These are phyloP conservation scores for Leptodactylus fallax DNA, from an alignment of 2,797 vertebrate species.

Conservation along the genomic window DNA sequence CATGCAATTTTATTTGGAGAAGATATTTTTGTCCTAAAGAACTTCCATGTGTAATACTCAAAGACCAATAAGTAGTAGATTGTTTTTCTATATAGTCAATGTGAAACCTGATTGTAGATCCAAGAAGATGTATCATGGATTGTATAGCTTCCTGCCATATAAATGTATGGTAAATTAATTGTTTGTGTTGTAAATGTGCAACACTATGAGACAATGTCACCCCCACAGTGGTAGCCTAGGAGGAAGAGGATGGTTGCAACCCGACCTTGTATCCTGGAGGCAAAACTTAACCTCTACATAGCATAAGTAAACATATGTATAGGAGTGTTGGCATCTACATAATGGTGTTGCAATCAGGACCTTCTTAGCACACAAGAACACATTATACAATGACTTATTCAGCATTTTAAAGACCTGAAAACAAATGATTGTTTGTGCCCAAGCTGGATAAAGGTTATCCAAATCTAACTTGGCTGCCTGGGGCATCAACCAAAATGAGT, in stretches of 20 bases:
- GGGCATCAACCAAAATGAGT: not conserved
- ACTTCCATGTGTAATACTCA: not conserved
- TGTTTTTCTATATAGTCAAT: not conserved
- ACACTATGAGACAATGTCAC: not conserved
- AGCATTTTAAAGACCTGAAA: not conserved
- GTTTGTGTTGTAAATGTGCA: not conserved
- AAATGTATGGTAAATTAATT: no score
- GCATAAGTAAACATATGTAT: not conserved
- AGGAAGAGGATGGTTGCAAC: not conserved
- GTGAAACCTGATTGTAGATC: not conserved
- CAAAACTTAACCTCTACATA: not conserved
- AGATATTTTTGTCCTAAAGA: not conserved
- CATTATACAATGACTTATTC: conserved; percentile 16
- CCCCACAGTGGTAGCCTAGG: not conserved
- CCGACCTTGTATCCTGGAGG: not conserved
- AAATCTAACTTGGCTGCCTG: conserved; percentile 7
- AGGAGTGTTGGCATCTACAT: not conserved
- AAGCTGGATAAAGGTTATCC: conserved; percentile 32
- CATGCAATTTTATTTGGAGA: not conserved
- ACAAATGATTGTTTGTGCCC: conserved; percentile 20
- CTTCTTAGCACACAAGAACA: not conserved
- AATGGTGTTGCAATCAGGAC: not conserved
- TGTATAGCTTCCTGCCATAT: not conserved
- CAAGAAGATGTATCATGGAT: not conserved
- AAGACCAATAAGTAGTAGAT: not conserved